These are phyloP conservation scores for Copidosoma aretas DNA, from an alignment of 2,888 invertebrate genomes.

Conservation along the genomic window DNA sequence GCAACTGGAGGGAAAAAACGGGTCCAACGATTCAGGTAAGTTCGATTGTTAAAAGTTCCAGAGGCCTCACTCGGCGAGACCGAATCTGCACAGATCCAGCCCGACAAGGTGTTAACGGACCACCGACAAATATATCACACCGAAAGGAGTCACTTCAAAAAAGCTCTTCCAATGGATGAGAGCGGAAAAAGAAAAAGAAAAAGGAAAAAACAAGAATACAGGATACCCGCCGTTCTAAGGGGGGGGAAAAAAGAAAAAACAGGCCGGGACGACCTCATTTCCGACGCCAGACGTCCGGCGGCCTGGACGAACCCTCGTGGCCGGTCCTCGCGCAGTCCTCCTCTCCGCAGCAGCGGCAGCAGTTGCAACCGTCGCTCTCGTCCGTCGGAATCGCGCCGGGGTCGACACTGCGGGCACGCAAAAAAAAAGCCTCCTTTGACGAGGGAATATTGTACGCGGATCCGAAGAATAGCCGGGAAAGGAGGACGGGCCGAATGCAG, in stretches of 20 bases:
- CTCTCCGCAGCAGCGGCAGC: background rate
- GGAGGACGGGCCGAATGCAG: no score
- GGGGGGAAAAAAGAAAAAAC: no score
- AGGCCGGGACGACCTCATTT: constrained; percentile 17
- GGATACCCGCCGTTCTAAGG: background rate
- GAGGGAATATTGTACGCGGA: no score
- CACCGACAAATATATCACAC: no score
- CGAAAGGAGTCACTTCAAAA: no score
- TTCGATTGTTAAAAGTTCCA: background rate
- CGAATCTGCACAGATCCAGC: no score
- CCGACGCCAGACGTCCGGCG: constrained; percentile 17
- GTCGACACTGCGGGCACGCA: background rate
- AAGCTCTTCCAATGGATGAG: background rate
- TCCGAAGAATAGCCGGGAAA: no score
- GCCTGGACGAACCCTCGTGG: constrained; percentile 12
- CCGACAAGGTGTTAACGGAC: no score
- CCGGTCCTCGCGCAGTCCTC: constrained; percentile 15
- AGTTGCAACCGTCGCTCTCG: background rate
- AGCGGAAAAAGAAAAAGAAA: background rate
- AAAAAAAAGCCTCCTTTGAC: constrained; percentile 1
- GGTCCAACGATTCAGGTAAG: background rate
- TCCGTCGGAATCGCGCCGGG: background rate
- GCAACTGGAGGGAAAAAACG: no score
- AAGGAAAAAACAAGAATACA: no score
- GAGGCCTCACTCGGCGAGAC: background rate